Conservation (phyloP, 2,797 vertebrate genomes). For the Centroberyx gerrardi region DNA sequence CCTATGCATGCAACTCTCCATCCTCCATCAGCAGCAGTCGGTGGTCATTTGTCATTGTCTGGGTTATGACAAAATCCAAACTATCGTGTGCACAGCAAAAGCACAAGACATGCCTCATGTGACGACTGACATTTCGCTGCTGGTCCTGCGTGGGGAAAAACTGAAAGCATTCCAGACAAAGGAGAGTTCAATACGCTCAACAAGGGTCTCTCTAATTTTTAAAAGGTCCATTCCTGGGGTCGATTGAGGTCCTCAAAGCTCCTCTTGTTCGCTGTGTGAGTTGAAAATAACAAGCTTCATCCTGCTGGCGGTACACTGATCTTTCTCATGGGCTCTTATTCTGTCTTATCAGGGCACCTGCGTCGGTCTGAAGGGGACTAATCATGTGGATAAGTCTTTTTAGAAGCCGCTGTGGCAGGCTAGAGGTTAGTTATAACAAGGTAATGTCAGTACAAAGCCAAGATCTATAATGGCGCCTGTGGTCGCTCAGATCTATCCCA, state of each 20-base stretch:
- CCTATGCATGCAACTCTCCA: constrained; percentile 18
- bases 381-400: constrained; percentile 46
- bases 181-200: constrained; percentile 55
- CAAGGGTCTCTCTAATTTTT: constrained; percentile 56
- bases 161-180: constrained; percentile 55
- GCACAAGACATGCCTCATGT: constrained; percentile 31
- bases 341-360: constrained; percentile 14
- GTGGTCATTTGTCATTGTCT: constrained; percentile 48
- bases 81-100: constrained; percentile 12
- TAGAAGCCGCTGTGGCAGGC: neutral
- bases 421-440: neutral
- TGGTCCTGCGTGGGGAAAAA: constrained; percentile 8
- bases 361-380: constrained; percentile 37
- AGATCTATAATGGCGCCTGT: neutral
- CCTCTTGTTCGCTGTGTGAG: constrained; percentile 68
- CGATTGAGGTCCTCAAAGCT: constrained; percentile 57
- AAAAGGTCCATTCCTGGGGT: constrained; percentile 54
- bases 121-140: constrained; percentile 55
- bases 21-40: constrained; percentile 30
- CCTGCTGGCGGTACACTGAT: constrained; percentile 13
- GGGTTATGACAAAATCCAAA: constrained; percentile 14
- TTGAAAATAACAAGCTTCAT: constrained; percentile 77
- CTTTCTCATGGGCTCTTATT: constrained; percentile 42
- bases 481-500: neutral
- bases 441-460: neutral